Base-by-base conservation (phyloP, 2,113 vertebrate species). In the Tychaedon coryphoeus region DNA sequence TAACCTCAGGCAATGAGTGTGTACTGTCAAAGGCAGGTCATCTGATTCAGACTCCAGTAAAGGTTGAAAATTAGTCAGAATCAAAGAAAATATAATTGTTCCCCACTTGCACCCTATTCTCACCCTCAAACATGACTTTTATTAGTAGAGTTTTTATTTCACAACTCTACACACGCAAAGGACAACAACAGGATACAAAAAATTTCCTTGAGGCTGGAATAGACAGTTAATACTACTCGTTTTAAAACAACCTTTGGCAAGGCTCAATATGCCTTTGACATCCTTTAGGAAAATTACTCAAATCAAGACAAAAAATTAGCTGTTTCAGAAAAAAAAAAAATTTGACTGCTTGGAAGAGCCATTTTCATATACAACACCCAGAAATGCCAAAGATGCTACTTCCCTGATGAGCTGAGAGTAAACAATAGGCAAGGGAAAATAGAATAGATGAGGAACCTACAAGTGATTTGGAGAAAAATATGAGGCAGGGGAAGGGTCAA, bases 31-130 rank as follows among this genome's bases (percentile, higher is more conserved):
- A 95, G 88, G 94, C 96, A 96, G 93, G 88, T 91, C 57, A 91
- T 85, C 95, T 95, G 93, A 94, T 95, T 93, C 91, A 96, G 65
- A 51, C 86, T 85, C 64, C 87, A 90, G 60, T 78, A 96, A 95
- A 97, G 85, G 84, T 54, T 93, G 70, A 95, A 95, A 97, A 95
- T 95, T 72, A 95, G 79, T 96, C 88, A 96, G 66, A 90, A 75
- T 70, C 64, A 95, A 91, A 93, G 64, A 92, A 97, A 88, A 86
- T n/a, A 57, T 43, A 92, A 92, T 87, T 72, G 36, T 57, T 93
- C 72, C 40, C 64, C 38, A 77, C 31, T 76, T 29, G 1, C 51
- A 92, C 60, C 29, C 43, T 88, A 69, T 66, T 86, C 67, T 74
- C 60, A 66, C 56, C 64, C 75, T 90, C 72, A 71, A 86, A 66